Conservation (phyloP, 2,113 vertebrate genomes). For the Acrocephalus arundinaceus region DNA sequence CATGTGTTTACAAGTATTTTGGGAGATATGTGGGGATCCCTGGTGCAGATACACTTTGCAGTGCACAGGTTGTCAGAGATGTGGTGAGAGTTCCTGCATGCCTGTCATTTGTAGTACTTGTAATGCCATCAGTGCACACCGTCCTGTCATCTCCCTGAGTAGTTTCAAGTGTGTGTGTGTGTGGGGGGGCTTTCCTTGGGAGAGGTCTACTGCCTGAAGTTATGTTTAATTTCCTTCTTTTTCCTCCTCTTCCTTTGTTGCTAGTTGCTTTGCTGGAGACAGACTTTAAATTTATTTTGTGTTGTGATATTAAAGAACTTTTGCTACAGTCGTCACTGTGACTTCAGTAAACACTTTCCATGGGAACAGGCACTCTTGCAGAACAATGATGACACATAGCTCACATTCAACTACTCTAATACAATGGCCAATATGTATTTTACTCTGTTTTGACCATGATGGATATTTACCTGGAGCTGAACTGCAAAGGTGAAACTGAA, state of each 20-base stretch:
- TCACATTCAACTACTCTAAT: not conserved
- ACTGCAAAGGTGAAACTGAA: not conserved
- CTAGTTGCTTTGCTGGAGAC: not conserved
- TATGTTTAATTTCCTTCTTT: not conserved
- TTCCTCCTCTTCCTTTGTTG: not conserved
- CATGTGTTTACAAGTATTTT: fast-evolving
- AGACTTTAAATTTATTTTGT: not conserved
- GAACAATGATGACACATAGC: not conserved
- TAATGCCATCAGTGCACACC: not conserved
- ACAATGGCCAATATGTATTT: not conserved
- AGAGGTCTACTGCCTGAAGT: not conserved
- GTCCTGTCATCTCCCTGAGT: not conserved
- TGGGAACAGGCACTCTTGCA: not conserved
- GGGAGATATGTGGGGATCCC: not conserved
- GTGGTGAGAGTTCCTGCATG: not conserved
- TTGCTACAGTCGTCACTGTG: not conserved
- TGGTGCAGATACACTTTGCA: fast-evolving
- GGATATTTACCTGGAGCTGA: not conserved
- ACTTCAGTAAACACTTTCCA: not conserved
- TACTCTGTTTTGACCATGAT: not conserved
- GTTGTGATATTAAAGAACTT: not conserved
- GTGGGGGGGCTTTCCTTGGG: not conserved
- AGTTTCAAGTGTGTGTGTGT: fast-evolving
- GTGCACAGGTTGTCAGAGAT: not conserved
- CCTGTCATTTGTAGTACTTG: too few relatives aligned